Conservation (phyloP, 1,140 invertebrate species). For the Lithobius niger region DNA sequence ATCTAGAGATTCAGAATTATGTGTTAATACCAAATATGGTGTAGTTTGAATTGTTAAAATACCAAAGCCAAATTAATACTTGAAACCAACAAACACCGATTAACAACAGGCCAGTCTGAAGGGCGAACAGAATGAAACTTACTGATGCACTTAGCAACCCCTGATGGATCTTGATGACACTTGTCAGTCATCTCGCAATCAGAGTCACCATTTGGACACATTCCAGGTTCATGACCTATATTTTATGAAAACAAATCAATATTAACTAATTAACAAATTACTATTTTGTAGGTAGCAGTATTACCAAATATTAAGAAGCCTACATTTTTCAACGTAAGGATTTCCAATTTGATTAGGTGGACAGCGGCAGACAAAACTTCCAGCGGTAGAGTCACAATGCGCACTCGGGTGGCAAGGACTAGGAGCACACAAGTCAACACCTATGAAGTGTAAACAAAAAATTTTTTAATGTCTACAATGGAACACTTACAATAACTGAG, state of each 20-base stretch:
- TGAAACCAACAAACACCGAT: neutral
- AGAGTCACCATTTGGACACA: constrained; percentile 49
- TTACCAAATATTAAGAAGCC: neutral
- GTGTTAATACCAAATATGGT: neutral
- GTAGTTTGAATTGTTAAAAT: neutral
- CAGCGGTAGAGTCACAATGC: constrained; percentile 49
- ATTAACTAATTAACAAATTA: neutral
- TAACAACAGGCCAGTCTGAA: neutral
- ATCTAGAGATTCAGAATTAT: constrained; percentile 1
- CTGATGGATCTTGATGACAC: constrained; percentile 42
- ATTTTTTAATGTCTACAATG: neutral
- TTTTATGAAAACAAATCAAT: neutral
- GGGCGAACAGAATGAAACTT: neutral
- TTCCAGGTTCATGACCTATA: constrained; percentile 30
- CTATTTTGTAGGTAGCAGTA: neutral
- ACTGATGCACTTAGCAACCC: constrained; percentile 43
- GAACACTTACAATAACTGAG: neutral
- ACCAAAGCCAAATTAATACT: neutral
- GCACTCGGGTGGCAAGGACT: constrained; percentile 68
- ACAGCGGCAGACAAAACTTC: constrained; percentile 56
- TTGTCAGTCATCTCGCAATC: constrained; percentile 41
- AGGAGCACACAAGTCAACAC: constrained; percentile 43
- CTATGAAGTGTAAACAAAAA: constrained; percentile 15
- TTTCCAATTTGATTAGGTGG: constrained; percentile 35
- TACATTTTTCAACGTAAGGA: constrained; percentile 20